Percentiles rank a stretch among this genome's conserved stretches.
These are phyloP conservation scores for Epizoanthus scotinus DNA, from an alignment of 92 coral and sea anemone genomes.

Conservation along the genomic window DNA sequence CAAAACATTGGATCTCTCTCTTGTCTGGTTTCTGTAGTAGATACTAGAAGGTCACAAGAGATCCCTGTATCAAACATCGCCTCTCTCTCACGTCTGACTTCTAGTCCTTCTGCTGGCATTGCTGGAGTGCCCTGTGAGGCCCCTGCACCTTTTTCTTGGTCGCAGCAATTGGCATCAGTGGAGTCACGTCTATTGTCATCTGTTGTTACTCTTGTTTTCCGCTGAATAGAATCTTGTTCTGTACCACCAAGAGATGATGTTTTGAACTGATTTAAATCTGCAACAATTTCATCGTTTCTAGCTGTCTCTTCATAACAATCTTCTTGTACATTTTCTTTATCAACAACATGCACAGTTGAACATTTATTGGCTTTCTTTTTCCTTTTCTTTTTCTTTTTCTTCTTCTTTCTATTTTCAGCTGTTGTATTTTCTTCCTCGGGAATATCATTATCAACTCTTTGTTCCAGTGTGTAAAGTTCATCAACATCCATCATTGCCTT, in stretches of 20 bases:
- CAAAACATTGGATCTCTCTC: too few species aligned
- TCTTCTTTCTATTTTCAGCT: conserved; percentile 60
- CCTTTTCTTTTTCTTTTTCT: conserved; percentile 58
- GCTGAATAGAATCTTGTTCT: neutral
- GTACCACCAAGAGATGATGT: neutral
- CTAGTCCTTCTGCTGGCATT: neutral
- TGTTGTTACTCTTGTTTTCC: neutral
- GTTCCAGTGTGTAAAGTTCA: conserved; percentile 92
- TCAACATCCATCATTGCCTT: conserved; percentile 98
- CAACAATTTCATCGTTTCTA: neutral
- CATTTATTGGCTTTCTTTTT: conserved; percentile 31
- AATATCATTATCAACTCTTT: conserved; percentile 46
- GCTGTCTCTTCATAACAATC: conserved; percentile 18
- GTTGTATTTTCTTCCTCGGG: conserved; percentile 1
- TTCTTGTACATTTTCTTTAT: conserved; percentile 24
- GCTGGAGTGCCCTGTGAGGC: too few species aligned
- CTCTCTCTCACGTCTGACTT: neutral
- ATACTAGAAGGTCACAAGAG: neutral
- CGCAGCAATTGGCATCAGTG: neutral
- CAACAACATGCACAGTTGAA: conserved; percentile 32
- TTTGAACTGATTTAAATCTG: neutral
- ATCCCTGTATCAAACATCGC: neutral
- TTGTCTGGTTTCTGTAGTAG: neutral
- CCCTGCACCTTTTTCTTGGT: neutral
- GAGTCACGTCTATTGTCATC: neutral